Conservation (phyloP, 2,888 invertebrate genomes). For the Patella pellucida region DNA sequence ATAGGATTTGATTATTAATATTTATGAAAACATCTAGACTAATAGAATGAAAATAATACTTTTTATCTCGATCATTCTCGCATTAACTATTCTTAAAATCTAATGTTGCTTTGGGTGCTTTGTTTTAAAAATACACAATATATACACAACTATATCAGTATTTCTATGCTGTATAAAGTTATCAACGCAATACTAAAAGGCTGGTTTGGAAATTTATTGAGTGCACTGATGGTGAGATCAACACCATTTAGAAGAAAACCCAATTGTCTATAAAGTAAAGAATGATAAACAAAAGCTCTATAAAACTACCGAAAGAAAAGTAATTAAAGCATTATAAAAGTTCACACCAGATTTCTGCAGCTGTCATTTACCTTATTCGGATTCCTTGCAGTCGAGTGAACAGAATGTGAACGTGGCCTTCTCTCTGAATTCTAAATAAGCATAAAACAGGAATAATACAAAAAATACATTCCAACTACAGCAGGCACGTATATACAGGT, state of each 20-base stretch:
- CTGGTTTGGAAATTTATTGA: too few species aligned
- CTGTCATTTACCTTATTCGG: constrained; percentile 31
- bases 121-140: too few species aligned
- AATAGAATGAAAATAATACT: too few species aligned
- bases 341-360: constrained; percentile 7
- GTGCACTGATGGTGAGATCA: too few species aligned
- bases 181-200: too few species aligned
- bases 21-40: too few species aligned
- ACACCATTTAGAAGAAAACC: not conserved
- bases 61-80: too few species aligned
- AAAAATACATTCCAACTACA: not conserved
- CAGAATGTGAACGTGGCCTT: constrained; percentile 35
- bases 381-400: constrained; percentile 24
- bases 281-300: constrained; percentile 13
- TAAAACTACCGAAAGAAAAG: not conserved
- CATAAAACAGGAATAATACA: constrained; percentile 8
- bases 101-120: too few species aligned
- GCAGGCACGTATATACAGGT: constrained; percentile 9
- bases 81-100: too few species aligned
- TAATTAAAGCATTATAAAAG: not conserved
- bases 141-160: too few species aligned
- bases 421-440: not conserved
- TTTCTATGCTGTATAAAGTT: too few species aligned
- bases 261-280: not conserved
- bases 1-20: too few species aligned